Conservation (phyloP, 2,888 invertebrate genomes). For the Polietes domitor region DNA sequence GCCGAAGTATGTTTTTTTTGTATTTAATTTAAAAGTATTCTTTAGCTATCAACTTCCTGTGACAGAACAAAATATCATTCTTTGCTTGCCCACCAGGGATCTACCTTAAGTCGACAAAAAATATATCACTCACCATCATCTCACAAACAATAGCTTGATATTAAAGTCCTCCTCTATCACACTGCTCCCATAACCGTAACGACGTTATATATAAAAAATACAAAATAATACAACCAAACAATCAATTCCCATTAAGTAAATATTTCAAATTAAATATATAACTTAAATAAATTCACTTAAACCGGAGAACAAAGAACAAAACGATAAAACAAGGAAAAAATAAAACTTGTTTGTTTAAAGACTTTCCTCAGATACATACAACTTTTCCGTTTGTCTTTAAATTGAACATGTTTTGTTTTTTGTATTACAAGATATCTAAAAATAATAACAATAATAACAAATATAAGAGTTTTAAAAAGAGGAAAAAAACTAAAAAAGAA, state of each 20-base stretch:
- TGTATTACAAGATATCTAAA: conserved; percentile 44
- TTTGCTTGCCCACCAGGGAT: background rate
- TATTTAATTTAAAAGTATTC: background rate
- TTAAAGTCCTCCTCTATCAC: background rate
- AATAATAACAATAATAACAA: conserved; percentile 26
- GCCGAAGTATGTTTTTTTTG: conserved; percentile 5
- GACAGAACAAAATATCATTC: background rate
- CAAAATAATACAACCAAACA: background rate
- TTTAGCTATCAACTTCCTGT: background rate
- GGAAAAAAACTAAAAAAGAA: conserved; percentile 28
- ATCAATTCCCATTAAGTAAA: conserved; percentile 52
- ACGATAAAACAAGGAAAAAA: background rate
- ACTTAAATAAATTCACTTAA: conserved; percentile 51
- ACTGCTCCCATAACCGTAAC: background rate
- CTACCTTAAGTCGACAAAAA: background rate
- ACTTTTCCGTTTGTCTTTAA: conserved; percentile 53
- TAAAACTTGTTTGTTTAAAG: conserved; percentile 24
- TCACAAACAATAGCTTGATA: background rate
- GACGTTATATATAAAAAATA: conserved; percentile 24
- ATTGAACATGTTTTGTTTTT: conserved; percentile 54
- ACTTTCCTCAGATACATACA: conserved; percentile 13
- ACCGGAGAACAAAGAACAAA: background rate
- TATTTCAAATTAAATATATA: conserved; percentile 52
- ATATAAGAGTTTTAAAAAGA: conserved; percentile 50
- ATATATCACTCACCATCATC: background rate